Conservation (phyloP, 2,888 invertebrate genomes). For the Lasiommata megera region DNA sequence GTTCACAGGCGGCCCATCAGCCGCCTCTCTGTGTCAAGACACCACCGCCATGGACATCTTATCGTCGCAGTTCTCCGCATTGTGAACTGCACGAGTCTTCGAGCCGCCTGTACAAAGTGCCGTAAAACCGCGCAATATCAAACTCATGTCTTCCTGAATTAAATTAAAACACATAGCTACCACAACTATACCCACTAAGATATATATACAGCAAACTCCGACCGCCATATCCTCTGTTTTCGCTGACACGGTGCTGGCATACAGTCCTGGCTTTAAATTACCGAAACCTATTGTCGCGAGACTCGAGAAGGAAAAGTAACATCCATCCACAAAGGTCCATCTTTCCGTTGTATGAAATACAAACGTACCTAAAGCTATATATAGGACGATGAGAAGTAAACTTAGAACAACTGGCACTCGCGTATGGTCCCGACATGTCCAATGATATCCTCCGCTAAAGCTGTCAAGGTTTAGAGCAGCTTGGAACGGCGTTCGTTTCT, state of each 20-base stretch:
- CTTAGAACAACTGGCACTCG: conserved; percentile 94
- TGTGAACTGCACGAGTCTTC: conserved; percentile 62
- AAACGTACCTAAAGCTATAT: conserved; percentile 93
- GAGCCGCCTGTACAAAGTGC: conserved; percentile 50
- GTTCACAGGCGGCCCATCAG: conserved; percentile 57
- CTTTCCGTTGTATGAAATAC: conserved; percentile 94
- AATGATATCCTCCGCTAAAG: conserved; percentile 59
- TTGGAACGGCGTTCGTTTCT: conserved; percentile 63
- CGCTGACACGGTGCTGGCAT: conserved; percentile 71
- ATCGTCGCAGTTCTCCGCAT: conserved; percentile 71
- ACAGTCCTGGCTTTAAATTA: conserved; percentile 86
- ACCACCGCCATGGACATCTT: conserved; percentile 75
- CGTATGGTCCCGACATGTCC: conserved; percentile 81
- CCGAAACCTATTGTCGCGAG: conserved; percentile 93
- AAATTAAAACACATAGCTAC: conserved; percentile 94
- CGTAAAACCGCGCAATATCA: conserved; percentile 43
- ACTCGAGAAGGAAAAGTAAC: conserved; percentile 90
- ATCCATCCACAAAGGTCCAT: conserved; percentile 95
- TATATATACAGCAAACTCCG: conserved; percentile 90
- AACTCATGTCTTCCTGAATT: conserved; percentile 87
- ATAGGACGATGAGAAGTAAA: conserved; percentile 90
- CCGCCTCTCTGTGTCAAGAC: conserved; percentile 80
- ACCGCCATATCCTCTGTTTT: conserved; percentile 84
- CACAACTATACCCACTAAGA: conserved; percentile 91
- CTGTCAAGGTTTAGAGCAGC: conserved; percentile 68